phyloP scores from a whole-genome alignment of 2,113 vertebrate genomes.

The Neopipo cinnamomea region DNA sequence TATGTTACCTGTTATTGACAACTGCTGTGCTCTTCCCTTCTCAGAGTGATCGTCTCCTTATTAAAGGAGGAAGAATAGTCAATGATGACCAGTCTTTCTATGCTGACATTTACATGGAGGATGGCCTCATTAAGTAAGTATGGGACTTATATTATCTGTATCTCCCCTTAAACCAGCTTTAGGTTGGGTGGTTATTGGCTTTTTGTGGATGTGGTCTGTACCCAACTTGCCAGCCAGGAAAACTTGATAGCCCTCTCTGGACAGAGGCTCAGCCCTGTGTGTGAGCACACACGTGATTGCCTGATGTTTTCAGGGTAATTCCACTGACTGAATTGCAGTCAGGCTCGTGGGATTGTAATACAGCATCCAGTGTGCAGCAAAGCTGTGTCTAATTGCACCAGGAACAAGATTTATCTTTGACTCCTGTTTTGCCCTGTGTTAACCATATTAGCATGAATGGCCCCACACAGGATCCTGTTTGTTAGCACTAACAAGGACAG shows the following conservation, averaged over 20 bases:
- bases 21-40: constrained; percentile 26
- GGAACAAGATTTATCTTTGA: neutral
- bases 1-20: neutral
- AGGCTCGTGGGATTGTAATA: neutral
- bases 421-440: neutral
- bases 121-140: constrained; percentile 96
- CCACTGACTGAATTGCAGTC: neutral
- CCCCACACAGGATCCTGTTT: neutral
- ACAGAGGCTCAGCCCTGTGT: neutral
- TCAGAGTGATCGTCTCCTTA: constrained; percentile 94
- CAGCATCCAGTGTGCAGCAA: neutral
- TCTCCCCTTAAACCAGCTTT: neutral
- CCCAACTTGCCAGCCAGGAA: neutral
- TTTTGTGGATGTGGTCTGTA: neutral
- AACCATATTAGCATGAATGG: neutral
- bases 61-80: constrained; percentile 96
- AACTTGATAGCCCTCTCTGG: neutral
- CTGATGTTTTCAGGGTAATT: neutral
- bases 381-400: neutral
- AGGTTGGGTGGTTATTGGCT: neutral
- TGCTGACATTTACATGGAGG: constrained; percentile 97
- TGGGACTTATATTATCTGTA: neutral
- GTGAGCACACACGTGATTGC: neutral
- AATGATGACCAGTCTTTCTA: constrained; percentile 97
- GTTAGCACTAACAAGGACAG: neutral